Base-by-base conservation (phyloP, 2,113 vertebrate genomes). In the Carassius carassius region DNA sequence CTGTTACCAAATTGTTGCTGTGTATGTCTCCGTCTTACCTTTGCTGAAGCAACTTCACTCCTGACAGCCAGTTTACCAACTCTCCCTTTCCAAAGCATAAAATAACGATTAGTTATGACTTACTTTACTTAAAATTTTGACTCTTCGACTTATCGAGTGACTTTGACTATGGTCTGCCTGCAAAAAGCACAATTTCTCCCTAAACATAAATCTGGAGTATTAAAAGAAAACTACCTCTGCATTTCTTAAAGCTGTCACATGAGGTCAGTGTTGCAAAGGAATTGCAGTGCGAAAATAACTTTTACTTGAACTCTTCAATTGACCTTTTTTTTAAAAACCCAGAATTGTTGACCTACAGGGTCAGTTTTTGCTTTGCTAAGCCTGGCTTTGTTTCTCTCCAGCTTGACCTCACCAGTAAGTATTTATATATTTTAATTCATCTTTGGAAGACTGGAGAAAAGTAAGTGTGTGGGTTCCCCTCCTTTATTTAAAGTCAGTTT, bases 371-470 rank as follows among this genome's bases (percentile, higher is more conserved):
- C 5, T 69, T 79, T 37, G 49, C 12, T 51, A 37, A 76, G 12
- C 75, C 69, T 54, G 47, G 47, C 69, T 51, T 69, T 58, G 32
- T 72, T 78, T 72, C 73, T 49, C 14, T 76, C 25, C 62, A 75
- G 86, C 84, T 89, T 89, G 84, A 84, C 86, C 88, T 89, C 82
- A 67, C 82, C 78, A 56, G 80, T 35, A 83, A 37, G 32, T 60
- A 12, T 85, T 87, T 84, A 72, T 84, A 72, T 84, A 79, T 69
- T 84, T 75, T 77, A 21, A 77, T 77, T 82, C 65, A 77, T 87
- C 32, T 12, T 5, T 17, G 51, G 69, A 81, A 69, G 60, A 80
- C 65, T 17, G 37, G 3, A 72, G 79, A 85, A 35, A 84, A 86
- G 60, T 10, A 2, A 65, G 16, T 13, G 54, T 54, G n/a, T 75